A percentile compares a stretch with the other conserved stretches of the same genome.
phyloP scores from a whole-genome alignment of 2,888 invertebrate species.

The Lysandra bellargus region DNA sequence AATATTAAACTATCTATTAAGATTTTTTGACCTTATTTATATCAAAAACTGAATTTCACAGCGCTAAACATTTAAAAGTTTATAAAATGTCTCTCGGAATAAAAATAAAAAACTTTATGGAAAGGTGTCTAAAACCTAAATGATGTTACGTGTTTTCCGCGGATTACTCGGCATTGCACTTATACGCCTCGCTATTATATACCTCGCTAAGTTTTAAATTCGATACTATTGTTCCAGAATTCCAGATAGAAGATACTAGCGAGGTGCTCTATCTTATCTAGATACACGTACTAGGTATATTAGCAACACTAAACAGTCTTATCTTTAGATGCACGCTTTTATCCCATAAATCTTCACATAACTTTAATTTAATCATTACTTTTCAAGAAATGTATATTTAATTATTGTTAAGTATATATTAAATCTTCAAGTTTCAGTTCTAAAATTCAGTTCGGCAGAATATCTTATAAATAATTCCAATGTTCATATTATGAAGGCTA shows the following conservation, averaged over 20 bases:
- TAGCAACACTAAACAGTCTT: not conserved
- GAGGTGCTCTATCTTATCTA: slow-evolving; percentile 6
- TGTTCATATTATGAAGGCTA: no score
- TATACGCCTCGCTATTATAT: no score
- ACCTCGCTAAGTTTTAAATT: not conserved
- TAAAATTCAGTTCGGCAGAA: no score
- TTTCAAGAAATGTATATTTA: no score
- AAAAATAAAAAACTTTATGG: not conserved
- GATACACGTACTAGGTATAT: not conserved
- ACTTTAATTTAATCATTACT: not conserved
- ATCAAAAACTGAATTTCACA: not conserved
- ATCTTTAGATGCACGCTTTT: not conserved
- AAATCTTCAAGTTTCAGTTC: no score
- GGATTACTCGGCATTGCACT: slow-evolving; percentile 4
- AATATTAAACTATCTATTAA: no score
- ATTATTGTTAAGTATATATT: no score
- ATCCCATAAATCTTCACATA: not conserved
- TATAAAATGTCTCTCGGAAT: not conserved
- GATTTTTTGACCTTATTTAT: no score
- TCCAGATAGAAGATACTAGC: not conserved
- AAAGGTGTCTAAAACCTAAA: not conserved
- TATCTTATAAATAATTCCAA: no score
- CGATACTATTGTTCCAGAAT: not conserved
- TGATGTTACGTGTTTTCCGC: slow-evolving; percentile 1
- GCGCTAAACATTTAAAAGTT: not conserved